phyloP scores from a whole-genome alignment of 2,797 vertebrate species.

The Triplophysa yarkandensis region DNA sequence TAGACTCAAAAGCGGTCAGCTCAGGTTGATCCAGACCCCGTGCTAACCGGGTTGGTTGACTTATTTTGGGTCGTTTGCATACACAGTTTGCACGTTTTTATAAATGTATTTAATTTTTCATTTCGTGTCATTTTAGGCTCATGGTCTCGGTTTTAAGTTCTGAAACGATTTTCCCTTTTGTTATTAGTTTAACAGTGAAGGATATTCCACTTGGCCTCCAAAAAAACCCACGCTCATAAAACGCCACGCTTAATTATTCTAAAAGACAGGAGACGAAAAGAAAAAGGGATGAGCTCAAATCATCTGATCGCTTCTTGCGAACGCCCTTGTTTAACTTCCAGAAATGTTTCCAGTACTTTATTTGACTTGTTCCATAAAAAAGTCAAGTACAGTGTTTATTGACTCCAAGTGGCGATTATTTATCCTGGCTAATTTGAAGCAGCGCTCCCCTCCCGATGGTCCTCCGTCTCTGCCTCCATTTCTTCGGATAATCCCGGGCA shows the following conservation, averaged over 20 bases:
- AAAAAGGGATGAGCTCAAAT: conserved; percentile 45
- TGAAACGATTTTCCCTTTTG: neutral
- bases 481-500: conserved; percentile 66
- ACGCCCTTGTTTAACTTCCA: conserved; percentile 55
- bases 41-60: neutral
- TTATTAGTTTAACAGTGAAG: neutral
- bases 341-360: conserved; percentile 67
- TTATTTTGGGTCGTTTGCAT: neutral
- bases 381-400: conserved; percentile 68
- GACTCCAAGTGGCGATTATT: conserved; percentile 72
- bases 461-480: conserved; percentile 38
- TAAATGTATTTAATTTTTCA: too few species aligned
- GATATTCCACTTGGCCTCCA: neutral
- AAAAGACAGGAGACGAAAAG: conserved; percentile 42
- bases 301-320: conserved; percentile 57
- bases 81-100: neutral
- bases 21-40: conserved; percentile 32
- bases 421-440: conserved; percentile 81
- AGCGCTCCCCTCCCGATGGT: conserved; percentile 57
- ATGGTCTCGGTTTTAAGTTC: neutral
- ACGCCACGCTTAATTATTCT: neutral
- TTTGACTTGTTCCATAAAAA: conserved; percentile 65
- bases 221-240: neutral
- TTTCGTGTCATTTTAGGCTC: too few species aligned
- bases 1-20: conserved; percentile 3